These are phyloP conservation scores for Phoxinus dragarum DNA, from an alignment of 2,797 vertebrate genomes.

Conservation along the genomic window DNA sequence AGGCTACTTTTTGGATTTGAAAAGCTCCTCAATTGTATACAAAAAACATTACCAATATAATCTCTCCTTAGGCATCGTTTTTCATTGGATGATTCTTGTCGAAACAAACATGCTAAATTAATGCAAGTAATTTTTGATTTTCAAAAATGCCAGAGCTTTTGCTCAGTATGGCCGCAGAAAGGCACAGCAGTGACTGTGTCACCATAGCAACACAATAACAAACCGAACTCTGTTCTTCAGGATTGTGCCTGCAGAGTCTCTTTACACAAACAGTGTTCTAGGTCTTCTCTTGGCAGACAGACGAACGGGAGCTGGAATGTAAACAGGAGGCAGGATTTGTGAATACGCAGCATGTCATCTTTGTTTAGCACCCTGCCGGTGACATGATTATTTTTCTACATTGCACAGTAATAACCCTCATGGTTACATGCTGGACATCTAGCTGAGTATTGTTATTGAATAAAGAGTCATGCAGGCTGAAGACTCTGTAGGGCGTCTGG, in stretches of 20 bases:
- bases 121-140: slow-evolving; percentile 9
- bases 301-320: slow-evolving; percentile 38
- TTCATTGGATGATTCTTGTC: background rate
- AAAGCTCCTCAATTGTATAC: too few species aligned
- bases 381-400: slow-evolving; percentile 38
- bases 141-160: background rate
- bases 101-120: background rate
- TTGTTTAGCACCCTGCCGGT: slow-evolving; percentile 22
- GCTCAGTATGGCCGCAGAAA: slow-evolving; percentile 10
- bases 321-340: slow-evolving; percentile 43
- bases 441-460: slow-evolving; percentile 35
- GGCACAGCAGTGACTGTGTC: slow-evolving; percentile 3
- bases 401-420: slow-evolving; percentile 18
- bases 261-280: slow-evolving; percentile 23
- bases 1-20: background rate
- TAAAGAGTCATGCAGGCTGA: slow-evolving; percentile 23
- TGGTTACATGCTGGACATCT: slow-evolving; percentile 44
- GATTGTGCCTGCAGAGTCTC: slow-evolving; percentile 11
- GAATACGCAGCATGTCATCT: slow-evolving; percentile 43
- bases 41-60: background rate
- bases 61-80: background rate
- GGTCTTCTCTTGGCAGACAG: slow-evolving; percentile 27
- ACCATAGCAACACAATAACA: slow-evolving; percentile 38
- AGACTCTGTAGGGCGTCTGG: background rate
- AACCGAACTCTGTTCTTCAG: background rate